Conservation (phyloP, 2,888 invertebrate species). For the Melinaea menophilus region DNA sequence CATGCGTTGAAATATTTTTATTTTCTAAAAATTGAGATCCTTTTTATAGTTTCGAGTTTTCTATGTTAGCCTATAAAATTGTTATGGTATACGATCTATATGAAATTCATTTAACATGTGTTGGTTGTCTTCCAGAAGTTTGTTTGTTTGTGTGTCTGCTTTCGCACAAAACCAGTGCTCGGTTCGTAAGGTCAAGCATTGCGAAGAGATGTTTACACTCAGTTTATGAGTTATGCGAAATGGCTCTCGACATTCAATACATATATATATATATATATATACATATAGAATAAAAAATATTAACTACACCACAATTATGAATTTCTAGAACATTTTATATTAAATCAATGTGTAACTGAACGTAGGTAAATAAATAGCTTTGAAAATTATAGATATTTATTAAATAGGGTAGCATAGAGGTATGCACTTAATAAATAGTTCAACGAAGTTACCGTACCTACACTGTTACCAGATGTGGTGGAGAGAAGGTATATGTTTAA, state of each 20-base stretch:
- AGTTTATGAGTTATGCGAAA: conserved; percentile 2
- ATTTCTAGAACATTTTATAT: too few relatives aligned
- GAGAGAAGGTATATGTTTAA: too few relatives aligned
- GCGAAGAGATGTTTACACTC: conserved; percentile 1
- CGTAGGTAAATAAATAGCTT: too few relatives aligned
- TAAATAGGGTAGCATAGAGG: too few relatives aligned
- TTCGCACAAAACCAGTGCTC: conserved; percentile 7
- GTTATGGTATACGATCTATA: not conserved
- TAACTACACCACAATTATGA: too few relatives aligned
- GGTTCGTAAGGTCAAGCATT: not conserved
- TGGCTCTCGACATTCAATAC: not conserved
- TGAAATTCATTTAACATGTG: not conserved
- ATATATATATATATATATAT: not conserved
- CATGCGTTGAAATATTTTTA: too few relatives aligned
- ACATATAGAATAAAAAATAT: too few relatives aligned
- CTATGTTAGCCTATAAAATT: not conserved
- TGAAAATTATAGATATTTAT: too few relatives aligned
- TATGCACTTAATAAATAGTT: too few relatives aligned
- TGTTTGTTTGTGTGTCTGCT: conserved; percentile 13
- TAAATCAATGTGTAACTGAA: too few relatives aligned
- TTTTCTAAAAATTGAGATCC: not conserved
- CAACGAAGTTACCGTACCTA: too few relatives aligned
- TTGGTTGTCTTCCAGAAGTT: conserved; percentile 16
- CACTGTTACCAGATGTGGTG: too few relatives aligned
- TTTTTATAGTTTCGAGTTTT: not conserved